Evolutionary conservation across 2,888 invertebrate genomes (phyloP), one percentile per base, ranked within the genome.

Genomic region (Melanophora roralis): DNA sequence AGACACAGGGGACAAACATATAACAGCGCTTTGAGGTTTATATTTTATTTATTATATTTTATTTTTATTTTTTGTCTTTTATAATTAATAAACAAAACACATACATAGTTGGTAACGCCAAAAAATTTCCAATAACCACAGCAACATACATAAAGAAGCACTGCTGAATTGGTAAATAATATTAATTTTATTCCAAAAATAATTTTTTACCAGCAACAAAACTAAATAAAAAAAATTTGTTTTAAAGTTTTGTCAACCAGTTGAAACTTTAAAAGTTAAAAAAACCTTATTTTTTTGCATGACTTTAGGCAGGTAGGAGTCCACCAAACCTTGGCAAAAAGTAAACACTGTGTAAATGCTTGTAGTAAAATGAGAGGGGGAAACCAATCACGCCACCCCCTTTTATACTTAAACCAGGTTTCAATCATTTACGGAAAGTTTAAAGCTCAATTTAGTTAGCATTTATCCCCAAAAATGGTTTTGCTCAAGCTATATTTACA

Each of bases 51-150:
- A 32, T 32, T 16, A 8, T 47, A 2, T 23, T 21, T 21, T n/a
- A 34, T 2, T 6, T 27, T 27, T 23, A 45, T 34, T 57, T 47
- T 51, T 38, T 45, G 36, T 55, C 47, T 34, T 72, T 27, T 34
- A 38, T 62, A 68, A 62, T 62, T 76, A 38, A 47, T 32, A 69
- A 64, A 32, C 60, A 62, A 69, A 68, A 45, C 68, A 62, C 68
- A 76, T 32, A 68, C 49, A 27, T 27, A 6, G 27, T 19, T 2
- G 14, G 14, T 21, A 45, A 12, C 32, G 47, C 19, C 57, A 21
- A 38, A 21, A 27, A 65, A 73, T 32, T 32, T 40, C 32, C 60
- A 45, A 47, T 34, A 36, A 27, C 8, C 21, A 23, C 8, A 23
- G 36, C 5, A 69, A 43, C n/a, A 8, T 8, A 36, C 14, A 21